A percentile compares a stretch with the other conserved stretches of the same genome.
phyloP scores from a whole-genome alignment of 2,797 vertebrate genomes.

The Tragelaphus eurycerus region DNA sequence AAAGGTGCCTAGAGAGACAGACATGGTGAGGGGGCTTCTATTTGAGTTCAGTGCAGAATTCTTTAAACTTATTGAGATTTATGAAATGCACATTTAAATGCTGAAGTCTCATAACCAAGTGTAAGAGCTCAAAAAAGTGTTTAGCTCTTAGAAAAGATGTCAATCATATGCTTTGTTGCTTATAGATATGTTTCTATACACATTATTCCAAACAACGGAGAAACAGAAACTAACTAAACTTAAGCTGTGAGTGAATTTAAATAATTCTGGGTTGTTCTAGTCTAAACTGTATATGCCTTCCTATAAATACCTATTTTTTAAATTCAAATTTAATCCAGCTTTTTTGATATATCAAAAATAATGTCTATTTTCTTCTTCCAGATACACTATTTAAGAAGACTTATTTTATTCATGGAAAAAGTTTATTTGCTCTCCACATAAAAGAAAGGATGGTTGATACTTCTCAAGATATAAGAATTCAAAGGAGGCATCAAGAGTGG shows the following conservation, averaged over 20 bases:
- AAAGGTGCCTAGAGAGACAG: background rate
- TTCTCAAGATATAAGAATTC: background rate
- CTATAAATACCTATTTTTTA: background rate
- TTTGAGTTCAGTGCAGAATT: background rate
- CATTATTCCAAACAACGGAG: background rate
- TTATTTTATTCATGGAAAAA: background rate
- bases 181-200: background rate
- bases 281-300: background rate
- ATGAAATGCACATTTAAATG: slow-evolving; percentile 43
- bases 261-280: background rate
- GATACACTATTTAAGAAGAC: background rate
- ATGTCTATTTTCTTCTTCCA: background rate
- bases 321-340: background rate
- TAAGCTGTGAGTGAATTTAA: background rate
- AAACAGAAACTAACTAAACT: background rate
- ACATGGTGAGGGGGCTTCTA: background rate
- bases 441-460: background rate
- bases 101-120: slow-evolving; percentile 2
- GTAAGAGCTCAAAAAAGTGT: background rate
- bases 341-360: background rate
- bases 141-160: background rate
- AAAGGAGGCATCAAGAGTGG: background rate
- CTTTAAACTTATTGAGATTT: slow-evolving; percentile 17
- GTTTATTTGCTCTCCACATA: background rate
- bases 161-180: background rate